A percentile compares a stretch with the other conserved stretches of the same genome.
Conservation (phyloP, 1,140 invertebrate species). For the Elysia chlorotica region DNA sequence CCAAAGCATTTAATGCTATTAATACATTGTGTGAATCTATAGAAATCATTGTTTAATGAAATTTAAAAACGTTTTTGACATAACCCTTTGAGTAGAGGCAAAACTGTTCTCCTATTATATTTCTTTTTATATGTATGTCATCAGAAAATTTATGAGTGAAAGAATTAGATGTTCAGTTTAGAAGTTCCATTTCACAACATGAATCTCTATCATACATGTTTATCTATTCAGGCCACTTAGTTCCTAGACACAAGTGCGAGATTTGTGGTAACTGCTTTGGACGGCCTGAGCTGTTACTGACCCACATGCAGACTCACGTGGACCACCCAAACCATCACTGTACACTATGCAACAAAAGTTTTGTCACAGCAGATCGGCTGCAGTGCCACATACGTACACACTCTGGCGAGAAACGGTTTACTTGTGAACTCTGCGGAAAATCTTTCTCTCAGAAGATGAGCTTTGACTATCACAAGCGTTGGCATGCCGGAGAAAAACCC, state of each 20-base stretch:
- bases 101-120: no score
- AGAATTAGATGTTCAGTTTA: no score
- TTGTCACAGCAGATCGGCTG: slow-evolving; percentile 92
- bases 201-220: no score
- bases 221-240: slow-evolving; percentile 14
- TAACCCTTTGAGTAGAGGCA: no score
- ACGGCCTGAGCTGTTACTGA: slow-evolving; percentile 75
- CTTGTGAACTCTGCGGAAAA: slow-evolving; percentile 82
- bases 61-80: no score
- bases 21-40: no score
- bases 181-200: no score
- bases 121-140: no score
- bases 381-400: slow-evolving; percentile 88
- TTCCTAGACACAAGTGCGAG: slow-evolving; percentile 66
- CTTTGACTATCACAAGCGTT: slow-evolving; percentile 72
- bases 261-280: slow-evolving; percentile 75
- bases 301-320: slow-evolving; percentile 66
- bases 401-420: slow-evolving; percentile 94
- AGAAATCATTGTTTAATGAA: no score
- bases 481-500: slow-evolving; percentile 32
- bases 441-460: slow-evolving; percentile 78
- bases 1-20: no score
- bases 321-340: slow-evolving; percentile 66
- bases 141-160: no score
- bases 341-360: slow-evolving; percentile 84